These are phyloP conservation scores for Thecophora atra DNA, from an alignment of 2,888 invertebrate genomes.

Conservation along the genomic window DNA sequence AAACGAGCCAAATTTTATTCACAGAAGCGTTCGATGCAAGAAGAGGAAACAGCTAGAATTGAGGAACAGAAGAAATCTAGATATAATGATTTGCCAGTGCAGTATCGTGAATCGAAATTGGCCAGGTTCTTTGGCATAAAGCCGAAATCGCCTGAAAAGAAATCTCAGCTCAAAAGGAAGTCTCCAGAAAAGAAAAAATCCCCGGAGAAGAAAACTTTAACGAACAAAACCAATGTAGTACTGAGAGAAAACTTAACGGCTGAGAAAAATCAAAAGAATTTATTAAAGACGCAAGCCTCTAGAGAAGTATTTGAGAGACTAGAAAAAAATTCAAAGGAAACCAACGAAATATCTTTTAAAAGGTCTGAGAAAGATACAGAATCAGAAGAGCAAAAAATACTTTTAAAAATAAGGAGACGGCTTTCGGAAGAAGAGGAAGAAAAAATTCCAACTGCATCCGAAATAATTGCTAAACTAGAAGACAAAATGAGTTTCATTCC, in stretches of 20 bases:
- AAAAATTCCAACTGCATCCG: slow-evolving; percentile 25
- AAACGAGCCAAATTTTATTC: slow-evolving; percentile 60
- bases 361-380: neutral
- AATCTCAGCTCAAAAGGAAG: slow-evolving; percentile 45
- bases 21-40: slow-evolving; percentile 46
- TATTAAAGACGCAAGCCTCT: neutral
- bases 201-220: slow-evolving; percentile 45
- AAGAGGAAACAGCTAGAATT: slow-evolving; percentile 40
- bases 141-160: slow-evolving; percentile 47
- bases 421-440: neutral
- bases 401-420: neutral
- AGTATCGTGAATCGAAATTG: slow-evolving; percentile 59
- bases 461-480: slow-evolving; percentile 34
- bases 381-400: neutral
- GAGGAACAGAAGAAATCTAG: slow-evolving; percentile 41
- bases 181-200: slow-evolving; percentile 48
- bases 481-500: slow-evolving; percentile 46
- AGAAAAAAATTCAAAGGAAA: neutral
- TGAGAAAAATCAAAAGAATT: slow-evolving; percentile 2
- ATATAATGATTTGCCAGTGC: slow-evolving; percentile 51
- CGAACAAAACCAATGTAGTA: neutral
- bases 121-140: slow-evolving; percentile 61
- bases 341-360: neutral
- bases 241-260: neutral
- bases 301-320: neutral